These are phyloP conservation scores for Lochmaea capreae DNA, from an alignment of 2,888 invertebrate species.

Conservation along the genomic window DNA sequence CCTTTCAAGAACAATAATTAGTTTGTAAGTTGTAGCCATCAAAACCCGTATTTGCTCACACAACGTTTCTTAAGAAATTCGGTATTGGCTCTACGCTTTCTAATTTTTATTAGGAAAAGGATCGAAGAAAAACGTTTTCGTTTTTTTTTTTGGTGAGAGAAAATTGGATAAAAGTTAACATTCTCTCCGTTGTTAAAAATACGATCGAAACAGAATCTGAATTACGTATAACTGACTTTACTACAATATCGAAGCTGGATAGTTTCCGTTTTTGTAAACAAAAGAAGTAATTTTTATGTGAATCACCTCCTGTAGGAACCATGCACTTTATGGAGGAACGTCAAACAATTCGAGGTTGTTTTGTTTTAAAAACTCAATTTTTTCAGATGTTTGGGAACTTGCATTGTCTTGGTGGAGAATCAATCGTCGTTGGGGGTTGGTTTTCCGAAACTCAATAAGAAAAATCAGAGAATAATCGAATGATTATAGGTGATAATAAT, in stretches of 20 bases:
- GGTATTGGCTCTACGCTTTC: slow-evolving; percentile 11
- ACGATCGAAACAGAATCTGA: background rate
- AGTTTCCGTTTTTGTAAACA: background rate
- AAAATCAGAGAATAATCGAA: too few species aligned
- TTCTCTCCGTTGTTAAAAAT: background rate
- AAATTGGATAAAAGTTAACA: slow-evolving; percentile 11
- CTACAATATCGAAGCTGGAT: too few species aligned
- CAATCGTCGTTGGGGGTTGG: too few species aligned
- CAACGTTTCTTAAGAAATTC: slow-evolving; percentile 28
- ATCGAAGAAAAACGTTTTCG: slow-evolving; percentile 8
- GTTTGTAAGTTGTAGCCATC: slow-evolving; percentile 37
- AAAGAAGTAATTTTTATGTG: too few species aligned
- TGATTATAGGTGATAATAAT: too few species aligned
- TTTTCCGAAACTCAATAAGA: too few species aligned
- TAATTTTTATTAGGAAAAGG: slow-evolving; percentile 37
- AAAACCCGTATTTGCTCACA: slow-evolving; percentile 33
- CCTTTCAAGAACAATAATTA: slow-evolving; percentile 38
- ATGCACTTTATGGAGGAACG: too few species aligned
- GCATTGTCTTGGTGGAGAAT: too few species aligned
- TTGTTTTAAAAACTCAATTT: too few species aligned
- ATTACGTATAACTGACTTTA: background rate
- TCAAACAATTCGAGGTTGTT: too few species aligned
- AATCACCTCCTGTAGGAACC: too few species aligned
- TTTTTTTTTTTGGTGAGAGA: background rate
- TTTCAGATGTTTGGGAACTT: too few species aligned